Evolutionary conservation across 2,113 vertebrate genomes (phyloP).

Genomic region (Rhinichthys klamathensis): DNA sequence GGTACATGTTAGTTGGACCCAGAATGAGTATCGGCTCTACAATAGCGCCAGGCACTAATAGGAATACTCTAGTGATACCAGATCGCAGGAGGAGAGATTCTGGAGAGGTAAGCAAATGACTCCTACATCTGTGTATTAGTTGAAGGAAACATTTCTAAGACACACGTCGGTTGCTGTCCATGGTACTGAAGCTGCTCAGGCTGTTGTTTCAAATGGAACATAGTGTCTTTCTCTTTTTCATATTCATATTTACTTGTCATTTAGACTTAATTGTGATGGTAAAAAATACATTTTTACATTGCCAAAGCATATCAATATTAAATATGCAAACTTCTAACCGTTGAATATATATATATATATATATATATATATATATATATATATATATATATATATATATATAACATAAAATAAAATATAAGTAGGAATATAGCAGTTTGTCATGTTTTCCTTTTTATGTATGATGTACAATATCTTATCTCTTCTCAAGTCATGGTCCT

Average conservation of each 20-base stretch:
- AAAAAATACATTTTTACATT: background rate
- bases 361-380: too few relatives aligned
- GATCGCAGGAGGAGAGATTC: too few relatives aligned
- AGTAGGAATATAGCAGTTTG: too few relatives aligned
- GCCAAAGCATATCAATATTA: background rate
- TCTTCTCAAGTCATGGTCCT: too few relatives aligned
- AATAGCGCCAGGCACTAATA: too few relatives aligned
- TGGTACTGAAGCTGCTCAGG: background rate
- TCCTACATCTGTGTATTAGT: background rate
- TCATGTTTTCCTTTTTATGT: too few relatives aligned
- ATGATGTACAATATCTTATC: too few relatives aligned
- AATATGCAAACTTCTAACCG: background rate
- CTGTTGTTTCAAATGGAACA: background rate
- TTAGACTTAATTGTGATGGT: background rate
- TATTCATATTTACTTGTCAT: background rate
- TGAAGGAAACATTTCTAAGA: background rate
- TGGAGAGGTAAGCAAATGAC: conserved; percentile 39
- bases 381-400: too few relatives aligned
- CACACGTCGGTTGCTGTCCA: background rate
- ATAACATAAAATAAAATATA: too few relatives aligned
- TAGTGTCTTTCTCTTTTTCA: background rate
- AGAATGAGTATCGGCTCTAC: conserved; percentile 44
- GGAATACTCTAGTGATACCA: too few relatives aligned
- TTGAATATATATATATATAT: too few relatives aligned
- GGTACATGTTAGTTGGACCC: conserved; percentile 62